Evolutionary conservation across 2,888 invertebrate species (phyloP).

Genomic region (Crocallis elinguaria): DNA sequence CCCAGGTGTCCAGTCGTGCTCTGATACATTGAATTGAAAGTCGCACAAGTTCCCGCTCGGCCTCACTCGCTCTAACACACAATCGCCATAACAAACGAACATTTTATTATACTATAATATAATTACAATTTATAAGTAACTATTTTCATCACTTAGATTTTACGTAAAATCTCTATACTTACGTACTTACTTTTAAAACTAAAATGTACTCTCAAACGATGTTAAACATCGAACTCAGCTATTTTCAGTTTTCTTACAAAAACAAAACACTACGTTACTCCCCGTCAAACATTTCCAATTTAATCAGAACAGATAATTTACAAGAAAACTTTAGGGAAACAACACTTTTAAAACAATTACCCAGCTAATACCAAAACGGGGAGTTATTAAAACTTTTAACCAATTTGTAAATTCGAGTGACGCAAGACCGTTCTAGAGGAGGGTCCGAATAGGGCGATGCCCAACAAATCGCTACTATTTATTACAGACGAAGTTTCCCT

Average conservation of each 20-base stretch:
- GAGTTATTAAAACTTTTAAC: constrained; percentile 47
- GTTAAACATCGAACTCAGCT: too few relatives aligned
- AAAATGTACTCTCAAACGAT: too few relatives aligned
- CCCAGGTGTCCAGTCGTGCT: too few relatives aligned
- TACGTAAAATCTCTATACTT: too few relatives aligned
- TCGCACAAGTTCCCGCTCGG: too few relatives aligned
- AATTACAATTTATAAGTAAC: too few relatives aligned
- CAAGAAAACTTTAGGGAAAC: constrained; percentile 21
- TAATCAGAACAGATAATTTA: constrained; percentile 22
- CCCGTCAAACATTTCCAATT: neutral
- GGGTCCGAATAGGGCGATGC: constrained; percentile 45
- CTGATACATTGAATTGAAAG: too few relatives aligned
- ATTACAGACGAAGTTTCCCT: constrained; percentile 69
- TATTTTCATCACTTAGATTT: too few relatives aligned
- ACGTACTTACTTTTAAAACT: too few relatives aligned
- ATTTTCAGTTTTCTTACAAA: neutral
- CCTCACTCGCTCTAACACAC: too few relatives aligned
- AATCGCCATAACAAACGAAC: too few relatives aligned
- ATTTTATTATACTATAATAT: too few relatives aligned
- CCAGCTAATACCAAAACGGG: constrained; percentile 14
- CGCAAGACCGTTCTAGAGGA: constrained; percentile 41
- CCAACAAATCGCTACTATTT: constrained; percentile 72
- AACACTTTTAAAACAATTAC: constrained; percentile 31
- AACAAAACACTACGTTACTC: neutral
- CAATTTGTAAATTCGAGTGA: constrained; percentile 35